Base-by-base conservation (phyloP, 2,888 invertebrate species). In the Cheilosia vulpina region DNA sequence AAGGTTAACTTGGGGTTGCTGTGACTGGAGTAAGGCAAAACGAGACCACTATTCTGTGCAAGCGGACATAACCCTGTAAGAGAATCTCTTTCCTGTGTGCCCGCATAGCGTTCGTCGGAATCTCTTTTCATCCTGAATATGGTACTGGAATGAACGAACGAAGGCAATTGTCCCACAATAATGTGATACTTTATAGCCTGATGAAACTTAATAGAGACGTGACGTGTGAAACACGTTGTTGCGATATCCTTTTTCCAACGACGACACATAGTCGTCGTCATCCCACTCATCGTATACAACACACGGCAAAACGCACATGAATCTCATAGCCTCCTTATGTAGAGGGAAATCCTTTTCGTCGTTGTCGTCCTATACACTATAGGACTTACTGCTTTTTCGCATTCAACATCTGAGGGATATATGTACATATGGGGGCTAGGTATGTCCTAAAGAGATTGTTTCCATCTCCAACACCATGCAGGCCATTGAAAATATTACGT, bases 121-220 rank as follows among this genome's bases (percentile, higher is more conserved):
- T 38, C 43, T 55, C 55, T 57, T 31, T 47, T 41, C 43, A 27
- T 24, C 31, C 45, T 50, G 81, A 72, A 73, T 81, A 52, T 58
- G 27, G 43, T 68, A 57, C 65, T 52, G 21, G 58, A 60, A 69
- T 75, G 73, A 84, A 72, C 66, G 85, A 85, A 85, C 66, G 85
- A 85, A 85, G 85, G 85, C 85, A 85, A 85, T 85, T 85, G 85
- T 85, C 85, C 85, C 81, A 81, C 85, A 85, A 81, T 85, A 85
- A 85, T 85, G 81, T 81, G 85, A 85, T 85, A 85, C 66, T 85
- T 85, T 85, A 85, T 85, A 77, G 85, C 81, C 81, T 85, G 85
- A 81, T 85, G 81, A 85, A 85, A 85, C 76, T 85, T 85, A 85
- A 85, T 85, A 85, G 85, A 85, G 85, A 81, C 85, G 81, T 85